Evolutionary conservation across 2,888 invertebrate genomes (phyloP).

Genomic region (Drosophila neotestacea): DNA sequence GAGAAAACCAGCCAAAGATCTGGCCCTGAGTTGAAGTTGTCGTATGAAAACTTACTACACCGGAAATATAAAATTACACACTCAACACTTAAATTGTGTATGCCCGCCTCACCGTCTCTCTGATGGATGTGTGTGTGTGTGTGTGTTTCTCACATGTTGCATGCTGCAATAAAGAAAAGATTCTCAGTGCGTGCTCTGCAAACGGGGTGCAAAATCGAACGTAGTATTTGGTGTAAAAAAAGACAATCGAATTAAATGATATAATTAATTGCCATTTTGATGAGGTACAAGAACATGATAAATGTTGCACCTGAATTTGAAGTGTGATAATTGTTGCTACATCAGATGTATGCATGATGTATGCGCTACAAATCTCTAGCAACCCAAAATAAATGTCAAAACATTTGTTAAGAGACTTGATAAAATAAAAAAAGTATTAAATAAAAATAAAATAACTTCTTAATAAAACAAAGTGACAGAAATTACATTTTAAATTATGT

Average conservation of each 20-base stretch:
- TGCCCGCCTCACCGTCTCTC: conserved; percentile 34
- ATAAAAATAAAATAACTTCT: neutral
- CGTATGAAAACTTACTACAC: conserved; percentile 81
- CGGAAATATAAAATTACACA: conserved; percentile 85
- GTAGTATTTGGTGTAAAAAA: conserved; percentile 21
- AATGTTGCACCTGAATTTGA: conserved; percentile 44
- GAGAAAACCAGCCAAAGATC: conserved; percentile 63
- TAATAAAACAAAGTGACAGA: neutral
- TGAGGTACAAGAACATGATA: conserved; percentile 39
- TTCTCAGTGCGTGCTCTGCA: conserved; percentile 51
- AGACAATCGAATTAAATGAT: conserved; percentile 45
- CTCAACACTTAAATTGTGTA: conserved; percentile 84
- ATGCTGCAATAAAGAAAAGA: conserved; percentile 69
- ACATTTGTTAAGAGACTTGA: neutral
- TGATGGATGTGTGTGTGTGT: conserved; percentile 14
- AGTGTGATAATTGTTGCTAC: conserved; percentile 40
- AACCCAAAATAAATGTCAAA: neutral
- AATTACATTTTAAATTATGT: neutral
- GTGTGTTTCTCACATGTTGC: conserved; percentile 60
- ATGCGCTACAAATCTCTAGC: neutral
- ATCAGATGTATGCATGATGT: neutral
- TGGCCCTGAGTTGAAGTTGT: conserved; percentile 70
- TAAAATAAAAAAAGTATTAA: neutral
- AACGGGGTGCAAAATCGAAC: conserved; percentile 70
- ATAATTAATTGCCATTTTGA: conserved; percentile 63